Evolutionary conservation across 2,113 vertebrate genomes (phyloP).

Genomic region (Collichthys lucidus): DNA sequence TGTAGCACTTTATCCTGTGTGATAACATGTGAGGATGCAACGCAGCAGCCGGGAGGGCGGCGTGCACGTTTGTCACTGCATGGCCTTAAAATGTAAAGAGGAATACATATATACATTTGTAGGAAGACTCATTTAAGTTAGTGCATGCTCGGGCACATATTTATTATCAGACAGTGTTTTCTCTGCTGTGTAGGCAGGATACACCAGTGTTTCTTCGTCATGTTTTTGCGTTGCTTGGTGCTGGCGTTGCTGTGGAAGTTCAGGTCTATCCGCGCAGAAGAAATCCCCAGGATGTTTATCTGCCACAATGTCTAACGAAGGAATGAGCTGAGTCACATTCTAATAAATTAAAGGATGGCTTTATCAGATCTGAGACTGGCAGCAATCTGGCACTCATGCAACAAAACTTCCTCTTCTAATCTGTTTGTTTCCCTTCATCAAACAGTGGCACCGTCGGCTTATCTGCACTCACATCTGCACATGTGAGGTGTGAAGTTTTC

Average conservation of each 20-base stretch:
- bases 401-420: background rate
- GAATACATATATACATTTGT: background rate
- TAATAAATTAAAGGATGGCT: slow-evolving; percentile 43
- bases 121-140: slow-evolving; percentile 29
- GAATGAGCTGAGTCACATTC: slow-evolving; percentile 58
- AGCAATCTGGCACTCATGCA: background rate
- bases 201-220: background rate
- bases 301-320: slow-evolving; percentile 56
- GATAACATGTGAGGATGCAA: background rate
- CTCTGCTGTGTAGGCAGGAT: slow-evolving; percentile 41
- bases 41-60: background rate
- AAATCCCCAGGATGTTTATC: slow-evolving; percentile 60
- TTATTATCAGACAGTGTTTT: slow-evolving; percentile 53
- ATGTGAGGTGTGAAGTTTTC: too few relatives aligned
- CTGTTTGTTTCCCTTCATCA: background rate
- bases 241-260: background rate
- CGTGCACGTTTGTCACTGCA: background rate
- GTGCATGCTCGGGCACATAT: slow-evolving; percentile 26
- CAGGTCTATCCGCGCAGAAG: background rate
- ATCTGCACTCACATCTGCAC: background rate
- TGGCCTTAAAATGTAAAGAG: background rate
- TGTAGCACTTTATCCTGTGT: background rate
- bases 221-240: background rate
- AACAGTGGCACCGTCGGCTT: too few relatives aligned
- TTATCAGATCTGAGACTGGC: slow-evolving; percentile 39